Evolutionary conservation across 1,140 invertebrate genomes (phyloP).

Genomic region (Formica exsecta): DNA sequence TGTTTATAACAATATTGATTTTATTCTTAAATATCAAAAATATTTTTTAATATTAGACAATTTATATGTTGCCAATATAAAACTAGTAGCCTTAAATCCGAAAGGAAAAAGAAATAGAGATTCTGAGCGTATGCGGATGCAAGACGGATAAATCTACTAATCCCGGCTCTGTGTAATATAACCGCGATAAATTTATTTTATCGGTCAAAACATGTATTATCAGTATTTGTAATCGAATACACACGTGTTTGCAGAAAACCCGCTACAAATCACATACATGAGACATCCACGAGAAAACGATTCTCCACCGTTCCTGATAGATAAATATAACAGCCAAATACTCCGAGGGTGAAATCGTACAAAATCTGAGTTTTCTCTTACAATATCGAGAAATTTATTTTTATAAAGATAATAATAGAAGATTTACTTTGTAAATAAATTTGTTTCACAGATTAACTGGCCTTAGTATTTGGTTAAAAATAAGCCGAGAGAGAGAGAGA

Average conservation of each 20-base stretch:
- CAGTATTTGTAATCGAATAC: constrained; percentile 36
- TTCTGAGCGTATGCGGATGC: background rate
- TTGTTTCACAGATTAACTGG: constrained; percentile 1
- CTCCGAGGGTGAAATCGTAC: background rate
- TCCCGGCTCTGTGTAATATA: constrained; percentile 6
- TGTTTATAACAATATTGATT: background rate
- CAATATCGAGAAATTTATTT: constrained; percentile 34
- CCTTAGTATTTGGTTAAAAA: background rate
- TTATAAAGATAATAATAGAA: background rate
- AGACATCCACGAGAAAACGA: constrained; percentile 22
- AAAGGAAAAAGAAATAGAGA: background rate
- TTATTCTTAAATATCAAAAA: background rate
- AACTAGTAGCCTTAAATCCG: background rate
- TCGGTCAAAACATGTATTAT: constrained; percentile 32
- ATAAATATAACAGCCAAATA: constrained; percentile 28
- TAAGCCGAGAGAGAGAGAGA: too few species aligned
- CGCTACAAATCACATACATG: constrained; percentile 34
- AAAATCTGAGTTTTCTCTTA: constrained; percentile 3
- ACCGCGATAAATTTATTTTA: constrained; percentile 31
- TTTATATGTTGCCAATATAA: background rate
- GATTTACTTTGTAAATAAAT: constrained; percentile 24
- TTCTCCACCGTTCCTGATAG: constrained; percentile 11
- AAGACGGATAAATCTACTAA: constrained; percentile 23
- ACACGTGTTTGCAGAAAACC: constrained; percentile 5
- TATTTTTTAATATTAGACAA: background rate